Conservation (phyloP, 2,888 invertebrate species). For the Scaptomyza parva region DNA sequence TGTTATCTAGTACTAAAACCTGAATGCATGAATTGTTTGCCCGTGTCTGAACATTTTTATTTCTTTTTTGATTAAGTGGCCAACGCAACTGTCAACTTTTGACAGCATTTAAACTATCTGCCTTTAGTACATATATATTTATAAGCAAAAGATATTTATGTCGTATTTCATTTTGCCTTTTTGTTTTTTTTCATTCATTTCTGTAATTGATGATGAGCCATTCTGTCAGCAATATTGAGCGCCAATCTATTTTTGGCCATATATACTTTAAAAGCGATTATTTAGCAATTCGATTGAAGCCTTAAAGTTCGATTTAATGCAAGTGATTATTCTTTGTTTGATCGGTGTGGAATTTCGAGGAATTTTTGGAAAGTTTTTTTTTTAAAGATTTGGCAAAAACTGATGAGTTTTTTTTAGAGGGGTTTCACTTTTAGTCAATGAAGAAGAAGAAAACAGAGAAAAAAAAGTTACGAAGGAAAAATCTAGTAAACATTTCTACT, state of each 20-base stretch:
- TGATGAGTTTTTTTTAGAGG: not conserved
- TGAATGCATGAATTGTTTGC: slow-evolving; percentile 73
- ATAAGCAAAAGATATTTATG: slow-evolving; percentile 54
- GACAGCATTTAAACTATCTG: slow-evolving; percentile 46
- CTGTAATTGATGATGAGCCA: slow-evolving; percentile 75
- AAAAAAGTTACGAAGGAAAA: too few relatives aligned
- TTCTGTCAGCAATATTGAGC: slow-evolving; percentile 39
- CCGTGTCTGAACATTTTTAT: slow-evolving; percentile 61
- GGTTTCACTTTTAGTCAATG: not conserved
- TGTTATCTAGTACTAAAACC: slow-evolving; percentile 6
- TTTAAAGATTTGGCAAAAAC: not conserved
- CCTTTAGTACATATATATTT: slow-evolving; percentile 60
- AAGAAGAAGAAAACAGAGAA: too few relatives aligned
- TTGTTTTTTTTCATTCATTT: slow-evolving; percentile 7
- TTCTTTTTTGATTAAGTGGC: slow-evolving; percentile 74
- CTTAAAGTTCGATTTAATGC: not conserved
- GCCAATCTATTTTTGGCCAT: slow-evolving; percentile 46
- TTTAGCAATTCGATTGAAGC: slow-evolving; percentile 22
- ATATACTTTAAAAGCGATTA: slow-evolving; percentile 25
- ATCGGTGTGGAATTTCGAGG: not conserved
- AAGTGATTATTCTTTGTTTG: not conserved
- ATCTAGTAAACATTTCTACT: too few relatives aligned
- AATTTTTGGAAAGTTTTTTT: not conserved
- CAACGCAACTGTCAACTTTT: slow-evolving; percentile 50
- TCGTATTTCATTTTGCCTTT: slow-evolving; percentile 44